These are phyloP conservation scores for Cotesia typhae DNA, from an alignment of 1,140 invertebrate genomes.

Conservation along the genomic window DNA sequence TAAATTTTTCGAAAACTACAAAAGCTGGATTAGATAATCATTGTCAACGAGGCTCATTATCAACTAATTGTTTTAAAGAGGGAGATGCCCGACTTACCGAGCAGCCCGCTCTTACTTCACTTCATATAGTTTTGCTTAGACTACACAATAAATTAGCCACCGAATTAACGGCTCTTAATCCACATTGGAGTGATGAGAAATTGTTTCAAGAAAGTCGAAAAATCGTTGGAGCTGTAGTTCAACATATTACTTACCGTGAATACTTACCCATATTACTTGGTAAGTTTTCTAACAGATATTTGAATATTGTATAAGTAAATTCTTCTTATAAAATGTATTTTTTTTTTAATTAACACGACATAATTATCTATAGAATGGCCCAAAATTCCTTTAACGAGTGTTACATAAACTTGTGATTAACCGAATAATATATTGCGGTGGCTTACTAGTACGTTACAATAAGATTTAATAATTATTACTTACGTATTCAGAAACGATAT, in stretches of 20 bases:
- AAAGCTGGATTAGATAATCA: slow-evolving; percentile 69
- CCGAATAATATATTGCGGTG: too few relatives aligned
- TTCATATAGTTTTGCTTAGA: slow-evolving; percentile 89
- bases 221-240: slow-evolving; percentile 83
- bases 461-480: too few relatives aligned
- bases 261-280: slow-evolving; percentile 87
- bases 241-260: slow-evolving; percentile 90
- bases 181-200: slow-evolving; percentile 87
- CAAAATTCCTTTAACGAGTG: too few relatives aligned
- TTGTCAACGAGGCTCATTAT: slow-evolving; percentile 74
- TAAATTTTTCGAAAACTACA: slow-evolving; percentile 68
- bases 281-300: slow-evolving; percentile 43
- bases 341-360: too few relatives aligned
- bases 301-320: too few relatives aligned
- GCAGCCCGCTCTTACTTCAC: slow-evolving; percentile 84
- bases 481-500: too few relatives aligned
- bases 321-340: too few relatives aligned
- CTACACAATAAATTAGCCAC: slow-evolving; percentile 90
- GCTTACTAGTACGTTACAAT: too few relatives aligned
- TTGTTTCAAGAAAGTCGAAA: slow-evolving; percentile 86
- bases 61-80: slow-evolving; percentile 75
- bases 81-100: slow-evolving; percentile 86
- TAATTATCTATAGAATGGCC: too few relatives aligned
- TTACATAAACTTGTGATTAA: too few relatives aligned
- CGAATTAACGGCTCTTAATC: slow-evolving; percentile 79